Evolutionary conservation across 2,113 vertebrate genomes (phyloP).

Genomic region (Mesocricetus auratus): DNA sequence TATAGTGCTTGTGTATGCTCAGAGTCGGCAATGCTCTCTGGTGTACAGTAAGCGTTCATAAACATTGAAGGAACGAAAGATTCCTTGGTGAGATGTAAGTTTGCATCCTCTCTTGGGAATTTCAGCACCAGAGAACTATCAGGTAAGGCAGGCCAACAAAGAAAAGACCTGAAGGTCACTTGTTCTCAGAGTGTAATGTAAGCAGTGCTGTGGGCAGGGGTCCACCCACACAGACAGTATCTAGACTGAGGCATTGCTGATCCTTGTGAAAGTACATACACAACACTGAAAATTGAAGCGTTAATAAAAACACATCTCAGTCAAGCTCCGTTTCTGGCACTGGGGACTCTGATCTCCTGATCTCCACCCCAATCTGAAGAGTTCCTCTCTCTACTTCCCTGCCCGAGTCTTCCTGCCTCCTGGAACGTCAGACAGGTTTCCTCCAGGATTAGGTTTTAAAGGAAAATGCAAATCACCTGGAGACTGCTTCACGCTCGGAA

Average conservation of each 20-base stretch:
- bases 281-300: neutral
- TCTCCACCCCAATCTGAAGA: neutral
- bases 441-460: constrained; percentile 68
- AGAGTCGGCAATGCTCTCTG: neutral
- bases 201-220: neutral
- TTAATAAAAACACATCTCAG: constrained; percentile 35
- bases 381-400: neutral
- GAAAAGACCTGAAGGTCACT: neutral
- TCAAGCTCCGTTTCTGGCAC: neutral
- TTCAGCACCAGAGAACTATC: constrained; percentile 17
- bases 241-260: neutral
- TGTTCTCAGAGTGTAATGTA: neutral
- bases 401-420: neutral
- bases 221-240: neutral
- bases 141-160: constrained; percentile 27
- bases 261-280: neutral
- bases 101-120: neutral
- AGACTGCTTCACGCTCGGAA: constrained; percentile 61
- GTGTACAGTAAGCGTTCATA: neutral
- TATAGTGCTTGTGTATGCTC: neutral
- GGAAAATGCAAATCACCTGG: constrained; percentile 77
- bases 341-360: neutral
- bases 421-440: neutral
- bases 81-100: neutral
- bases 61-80: neutral